Evolutionary conservation across 2,888 invertebrate species (phyloP).

Genomic region (Pammene fasciana): DNA sequence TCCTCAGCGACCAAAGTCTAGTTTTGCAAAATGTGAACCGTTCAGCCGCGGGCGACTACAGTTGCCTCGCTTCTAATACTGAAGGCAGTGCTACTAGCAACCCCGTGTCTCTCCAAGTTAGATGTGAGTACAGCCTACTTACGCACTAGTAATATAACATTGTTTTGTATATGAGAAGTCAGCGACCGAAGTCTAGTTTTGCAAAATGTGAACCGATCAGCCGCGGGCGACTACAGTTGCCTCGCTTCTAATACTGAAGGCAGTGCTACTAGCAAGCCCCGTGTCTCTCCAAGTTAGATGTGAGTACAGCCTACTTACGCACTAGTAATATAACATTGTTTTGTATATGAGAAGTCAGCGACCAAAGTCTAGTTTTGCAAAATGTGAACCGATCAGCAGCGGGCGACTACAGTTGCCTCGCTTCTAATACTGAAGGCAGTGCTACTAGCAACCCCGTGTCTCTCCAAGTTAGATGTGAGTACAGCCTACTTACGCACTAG

Average conservation of each 20-base stretch:
- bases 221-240: no score
- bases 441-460: constrained; percentile 93
- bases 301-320: no score
- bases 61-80: constrained; percentile 93
- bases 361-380: constrained; percentile 95
- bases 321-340: no score
- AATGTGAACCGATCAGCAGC: constrained; percentile 89
- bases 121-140: constrained; percentile 92
- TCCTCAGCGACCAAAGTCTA: constrained; percentile 94
- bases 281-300: no score
- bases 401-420: constrained; percentile 94
- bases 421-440: constrained; percentile 93
- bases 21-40: constrained; percentile 93
- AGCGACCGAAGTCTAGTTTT: no score
- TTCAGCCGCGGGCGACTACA: constrained; percentile 90
- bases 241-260: no score
- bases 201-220: no score
- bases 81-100: constrained; percentile 96
- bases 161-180: no score
- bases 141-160: not conserved
- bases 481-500: no score
- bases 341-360: no score
- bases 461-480: constrained; percentile 94
- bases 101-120: constrained; percentile 91
- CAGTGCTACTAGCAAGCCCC: no score